Evolutionary conservation across 2,113 vertebrate genomes (phyloP).

Genomic region (Anolis carolinensis): DNA sequence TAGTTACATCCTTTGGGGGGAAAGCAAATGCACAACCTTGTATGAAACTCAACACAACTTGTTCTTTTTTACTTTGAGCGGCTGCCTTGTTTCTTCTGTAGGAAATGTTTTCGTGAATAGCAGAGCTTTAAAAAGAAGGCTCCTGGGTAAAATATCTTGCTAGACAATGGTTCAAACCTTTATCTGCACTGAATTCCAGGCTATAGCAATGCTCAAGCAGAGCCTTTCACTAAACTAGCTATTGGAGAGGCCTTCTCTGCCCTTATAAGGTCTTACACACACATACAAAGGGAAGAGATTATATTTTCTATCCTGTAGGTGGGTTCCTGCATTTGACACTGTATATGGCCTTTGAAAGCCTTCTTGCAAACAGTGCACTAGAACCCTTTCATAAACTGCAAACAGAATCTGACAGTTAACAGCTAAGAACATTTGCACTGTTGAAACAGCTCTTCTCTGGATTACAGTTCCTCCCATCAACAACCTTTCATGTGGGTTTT

Average conservation of each 20-base stretch:
- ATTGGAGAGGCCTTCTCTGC: constrained; percentile 31
- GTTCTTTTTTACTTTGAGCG: background rate
- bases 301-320: constrained; percentile 35
- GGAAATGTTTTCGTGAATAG: background rate
- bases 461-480: constrained; percentile 63
- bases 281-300: constrained; percentile 44
- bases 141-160: background rate
- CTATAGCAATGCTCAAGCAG: background rate
- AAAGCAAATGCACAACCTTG: background rate
- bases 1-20: too few species aligned
- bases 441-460: constrained; percentile 73
- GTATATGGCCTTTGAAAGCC: constrained; percentile 56
- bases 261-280: constrained; percentile 61
- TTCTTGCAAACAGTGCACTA: background rate
- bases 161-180: background rate
- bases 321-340: constrained; percentile 42
- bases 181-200: background rate
- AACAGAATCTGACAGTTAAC: constrained; percentile 57
- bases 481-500: constrained; percentile 74
- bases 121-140: background rate
- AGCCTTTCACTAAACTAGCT: constrained; percentile 11
- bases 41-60: background rate
- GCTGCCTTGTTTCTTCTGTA: background rate
- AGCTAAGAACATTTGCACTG: constrained; percentile 55
- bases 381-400: constrained; percentile 42